Conservation (phyloP, 2,797 vertebrate species). For the Chelonia mydas region DNA sequence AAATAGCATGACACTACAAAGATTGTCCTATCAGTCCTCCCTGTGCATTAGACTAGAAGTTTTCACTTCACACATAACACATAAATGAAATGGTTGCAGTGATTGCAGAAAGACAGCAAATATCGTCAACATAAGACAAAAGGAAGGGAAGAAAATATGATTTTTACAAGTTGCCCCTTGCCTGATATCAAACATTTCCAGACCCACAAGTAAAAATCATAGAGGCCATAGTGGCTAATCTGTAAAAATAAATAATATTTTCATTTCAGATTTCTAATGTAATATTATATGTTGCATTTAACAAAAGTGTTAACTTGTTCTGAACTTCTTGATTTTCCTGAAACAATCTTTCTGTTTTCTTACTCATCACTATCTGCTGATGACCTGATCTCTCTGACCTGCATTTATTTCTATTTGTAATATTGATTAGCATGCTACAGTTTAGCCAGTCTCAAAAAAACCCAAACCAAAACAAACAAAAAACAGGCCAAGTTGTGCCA, state of each 20-base stretch:
- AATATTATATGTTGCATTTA: slow-evolving; percentile 15
- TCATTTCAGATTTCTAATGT: slow-evolving; percentile 27
- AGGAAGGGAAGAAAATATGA: not conserved
- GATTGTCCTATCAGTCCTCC: not conserved
- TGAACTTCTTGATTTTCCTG: not conserved
- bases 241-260: slow-evolving; percentile 64
- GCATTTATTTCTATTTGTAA: not conserved
- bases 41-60: not conserved
- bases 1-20: slow-evolving; percentile 40
- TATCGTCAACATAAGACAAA: slow-evolving; percentile 25
- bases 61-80: slow-evolving; percentile 22
- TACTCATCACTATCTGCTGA: not conserved
- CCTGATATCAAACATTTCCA: slow-evolving; percentile 53
- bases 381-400: not conserved
- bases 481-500: not conserved
- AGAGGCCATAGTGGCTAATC: slow-evolving; percentile 48
- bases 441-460: not conserved
- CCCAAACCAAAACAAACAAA: not conserved
- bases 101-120: slow-evolving; percentile 37
- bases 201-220: slow-evolving; percentile 2
- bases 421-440: not conserved
- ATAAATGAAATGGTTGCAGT: not conserved
- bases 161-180: slow-evolving; percentile 47
- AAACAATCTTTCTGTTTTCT: not conserved
- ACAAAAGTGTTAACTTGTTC: not conserved